Evolutionary conservation across 1,140 invertebrate species (phyloP), one percentile per base, ranked within the genome.

Genomic region (Druon quercuslanigerum): DNA sequence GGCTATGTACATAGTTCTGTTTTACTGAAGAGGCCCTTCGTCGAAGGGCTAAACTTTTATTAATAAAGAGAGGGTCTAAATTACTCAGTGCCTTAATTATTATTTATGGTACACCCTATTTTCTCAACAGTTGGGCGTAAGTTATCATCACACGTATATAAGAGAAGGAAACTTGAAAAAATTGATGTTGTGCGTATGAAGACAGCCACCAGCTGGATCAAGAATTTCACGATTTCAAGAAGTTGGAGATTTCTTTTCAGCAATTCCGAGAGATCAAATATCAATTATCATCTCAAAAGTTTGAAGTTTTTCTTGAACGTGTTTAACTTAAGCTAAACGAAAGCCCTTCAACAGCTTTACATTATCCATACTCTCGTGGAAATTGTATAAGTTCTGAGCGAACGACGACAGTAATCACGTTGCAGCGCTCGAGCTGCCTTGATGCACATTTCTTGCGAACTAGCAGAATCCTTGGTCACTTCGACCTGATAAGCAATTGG

Each of bases 281-380:
- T 92, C 90, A 20, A 91, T 71, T 79, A 89, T 88, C 70, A 86
- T 83, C 75, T 92, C 91, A 16, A 92, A 81, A 46, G 89, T 84
- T 56, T 79, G 84, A 6, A 90, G 83, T 76, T 91, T 87, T 1
- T 87, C 82, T 71, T 90, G 91, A 46, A 92, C 92, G 60, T 90
- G 91, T 76, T 90, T 89, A 71, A 92, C 77, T 71, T 91, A 90
- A 20, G 87, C 85, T 87, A 88, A 90, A n/a, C 90, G 84, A 40
- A 91, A 77, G 52, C 86, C 84, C 74, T 90, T 90, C 40, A 92
- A 75, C 56, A 89, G 87, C 71, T 86, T 90, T 40, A 89, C 79
- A 19, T 78, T 81, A 14, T 83, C 74, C 4, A 77, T 73, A 16
- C 80, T 78, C 3, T 83, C 79, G 5, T n/a, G 56, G 50, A 77